Evolutionary conservation across 2,113 vertebrate genomes (phyloP).

Genomic region (Phalacrocorax aristotelis): DNA sequence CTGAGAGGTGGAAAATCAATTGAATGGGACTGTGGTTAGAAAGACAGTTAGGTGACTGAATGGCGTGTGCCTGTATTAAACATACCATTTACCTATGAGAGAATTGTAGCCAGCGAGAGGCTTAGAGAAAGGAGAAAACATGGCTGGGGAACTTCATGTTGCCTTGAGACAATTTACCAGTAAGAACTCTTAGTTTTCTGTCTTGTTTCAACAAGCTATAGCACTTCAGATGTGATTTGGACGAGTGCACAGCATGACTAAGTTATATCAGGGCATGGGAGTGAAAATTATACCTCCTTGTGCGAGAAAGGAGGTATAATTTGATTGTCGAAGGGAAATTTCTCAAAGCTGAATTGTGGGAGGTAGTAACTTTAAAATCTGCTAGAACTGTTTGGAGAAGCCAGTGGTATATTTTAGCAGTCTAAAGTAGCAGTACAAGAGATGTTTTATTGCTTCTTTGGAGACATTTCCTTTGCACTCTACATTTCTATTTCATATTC

Average conservation of each 20-base stretch:
- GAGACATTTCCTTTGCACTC: not conserved
- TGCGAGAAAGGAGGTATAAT: not conserved
- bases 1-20: not conserved
- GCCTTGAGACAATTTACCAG: not conserved
- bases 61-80: not conserved
- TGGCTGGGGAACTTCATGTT: not conserved
- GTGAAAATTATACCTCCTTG: not conserved
- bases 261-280: not conserved
- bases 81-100: not conserved
- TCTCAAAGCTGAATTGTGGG: not conserved
- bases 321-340: not conserved
- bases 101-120: not conserved
- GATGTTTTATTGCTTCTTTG: not conserved
- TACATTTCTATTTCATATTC: not conserved
- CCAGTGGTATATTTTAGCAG: not conserved
- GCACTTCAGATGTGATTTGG: not conserved
- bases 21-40: not conserved
- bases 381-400: not conserved
- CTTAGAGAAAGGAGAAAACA: not conserved
- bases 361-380: not conserved
- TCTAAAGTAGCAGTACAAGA: not conserved
- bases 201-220: not conserved
- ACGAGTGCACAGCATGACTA: not conserved
- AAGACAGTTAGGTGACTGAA: not conserved
- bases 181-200: not conserved